Base-by-base conservation (phyloP, 2,888 invertebrate species). In the Chymomyza procnemis region DNA sequence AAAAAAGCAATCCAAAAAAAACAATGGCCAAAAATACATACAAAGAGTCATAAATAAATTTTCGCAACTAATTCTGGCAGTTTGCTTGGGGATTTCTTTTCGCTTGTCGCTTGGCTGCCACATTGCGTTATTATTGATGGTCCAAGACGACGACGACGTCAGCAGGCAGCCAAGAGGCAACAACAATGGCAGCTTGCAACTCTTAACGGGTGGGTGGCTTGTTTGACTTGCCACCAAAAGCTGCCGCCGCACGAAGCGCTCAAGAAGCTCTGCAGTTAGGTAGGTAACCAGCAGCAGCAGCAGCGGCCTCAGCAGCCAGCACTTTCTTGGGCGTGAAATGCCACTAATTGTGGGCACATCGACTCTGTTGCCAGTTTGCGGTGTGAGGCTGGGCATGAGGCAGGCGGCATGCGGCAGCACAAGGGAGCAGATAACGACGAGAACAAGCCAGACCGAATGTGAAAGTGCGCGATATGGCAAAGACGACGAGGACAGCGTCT, bases 1-100 rank as follows among this genome's bases (percentile, higher is more conserved):
- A 41, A 41, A 41, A 41, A 34, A 34, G 34, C 18, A 9, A 12
- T 48, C 62, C 78, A 83, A 80, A 56, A 66, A 61, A 66, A 61
- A 47, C 60, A 70, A 61, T 63, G 60, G 47, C 30, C 54, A 54
- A 18, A 19, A 21, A 21, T 21, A 18, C 18, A 54, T 19, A 18
- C 78, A 83, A 80, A 78, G 80, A 85, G 86, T 81, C 87, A 85
- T 85, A 85, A 85, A 85, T 85, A 85, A 87, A 81, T 85, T 69
- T 78, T 78, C 79, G 80, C 75, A 79, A 87, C 85, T 78, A 87
- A 84, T 85, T 79, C 74, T 84, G 87, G 79, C 84, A 85, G 86
- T 75, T 81, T 18, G 54, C 14, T 26, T 41, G 34, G 9, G 34
- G 34, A 41, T 41, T 41, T 41, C 12, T 41, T 41, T 41, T 41